phyloP scores from a whole-genome alignment of 2,113 vertebrate genomes.

The Trachemys scripta region DNA sequence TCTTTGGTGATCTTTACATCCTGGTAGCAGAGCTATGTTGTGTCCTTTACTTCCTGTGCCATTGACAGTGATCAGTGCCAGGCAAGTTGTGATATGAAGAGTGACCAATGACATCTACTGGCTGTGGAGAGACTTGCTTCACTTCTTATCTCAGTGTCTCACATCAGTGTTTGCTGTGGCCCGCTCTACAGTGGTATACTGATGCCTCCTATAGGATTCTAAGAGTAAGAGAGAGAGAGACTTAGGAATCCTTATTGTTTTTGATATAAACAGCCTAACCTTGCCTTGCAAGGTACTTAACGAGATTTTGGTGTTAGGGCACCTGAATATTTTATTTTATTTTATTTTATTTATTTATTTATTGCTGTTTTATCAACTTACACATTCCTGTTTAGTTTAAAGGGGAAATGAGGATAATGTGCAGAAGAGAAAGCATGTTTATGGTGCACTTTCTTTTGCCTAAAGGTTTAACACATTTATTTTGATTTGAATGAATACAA shows the following conservation, averaged over 20 bases:
- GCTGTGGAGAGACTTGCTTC: background rate
- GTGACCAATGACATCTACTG: conserved; percentile 15
- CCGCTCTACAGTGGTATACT: background rate
- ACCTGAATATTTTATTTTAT: background rate
- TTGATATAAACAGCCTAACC: rapidly evolving
- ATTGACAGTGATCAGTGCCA: background rate
- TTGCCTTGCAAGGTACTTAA: rapidly evolving
- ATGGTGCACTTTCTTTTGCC: background rate
- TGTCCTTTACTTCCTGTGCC: background rate
- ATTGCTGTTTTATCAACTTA: background rate
- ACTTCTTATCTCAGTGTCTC: background rate
- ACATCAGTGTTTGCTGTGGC: rapidly evolving
- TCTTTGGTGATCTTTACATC: background rate
- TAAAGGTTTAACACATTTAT: background rate
- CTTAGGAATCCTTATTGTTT: rapidly evolving
- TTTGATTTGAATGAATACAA: background rate
- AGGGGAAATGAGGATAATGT: background rate
- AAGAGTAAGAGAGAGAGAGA: background rate
- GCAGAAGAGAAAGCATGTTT: background rate
- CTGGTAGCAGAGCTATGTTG: background rate
- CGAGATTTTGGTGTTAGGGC: background rate
- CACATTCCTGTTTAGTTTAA: background rate
- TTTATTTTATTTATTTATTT: background rate
- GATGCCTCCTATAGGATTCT: conserved; percentile 47
- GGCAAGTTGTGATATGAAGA: background rate